Evolutionary conservation across 2,888 invertebrate genomes (phyloP).

Genomic region (Dinocampus coccinellae): DNA sequence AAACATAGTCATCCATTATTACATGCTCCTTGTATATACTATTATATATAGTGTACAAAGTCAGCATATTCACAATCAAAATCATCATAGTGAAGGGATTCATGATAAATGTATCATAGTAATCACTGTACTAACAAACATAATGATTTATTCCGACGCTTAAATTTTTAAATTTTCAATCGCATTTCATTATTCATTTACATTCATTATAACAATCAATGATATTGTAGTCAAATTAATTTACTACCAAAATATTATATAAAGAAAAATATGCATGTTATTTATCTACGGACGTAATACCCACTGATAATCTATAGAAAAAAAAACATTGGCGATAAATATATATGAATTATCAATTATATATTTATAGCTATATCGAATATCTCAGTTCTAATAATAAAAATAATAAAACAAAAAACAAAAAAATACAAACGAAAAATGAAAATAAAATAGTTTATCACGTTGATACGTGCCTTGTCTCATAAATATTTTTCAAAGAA

Average conservation of each 20-base stretch:
- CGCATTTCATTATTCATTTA: constrained; percentile 36
- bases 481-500: constrained; percentile 5
- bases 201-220: no score
- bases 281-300: constrained; percentile 40
- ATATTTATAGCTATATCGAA: constrained; percentile 1
- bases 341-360: constrained; percentile 15
- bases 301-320: constrained; percentile 32
- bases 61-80: no score
- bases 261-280: constrained; percentile 32
- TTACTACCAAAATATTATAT: constrained; percentile 8
- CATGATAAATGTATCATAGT: background rate
- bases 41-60: no score
- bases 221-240: constrained; percentile 3
- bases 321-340: constrained; percentile 15
- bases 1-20: no score
- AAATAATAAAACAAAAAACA: background rate
- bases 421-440: background rate
- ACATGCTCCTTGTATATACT: no score
- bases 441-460: constrained; percentile 18
- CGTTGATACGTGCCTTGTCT: constrained; percentile 36
- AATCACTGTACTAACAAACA: constrained; percentile 16
- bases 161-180: constrained; percentile 9
- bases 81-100: no score
- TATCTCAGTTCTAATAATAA: constrained; percentile 4
- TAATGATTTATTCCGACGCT: constrained; percentile 38